Evolutionary conservation across 2,797 vertebrate species (phyloP), one percentile per base, ranked within the genome.

Genomic region (Crenuchus spilurus): DNA sequence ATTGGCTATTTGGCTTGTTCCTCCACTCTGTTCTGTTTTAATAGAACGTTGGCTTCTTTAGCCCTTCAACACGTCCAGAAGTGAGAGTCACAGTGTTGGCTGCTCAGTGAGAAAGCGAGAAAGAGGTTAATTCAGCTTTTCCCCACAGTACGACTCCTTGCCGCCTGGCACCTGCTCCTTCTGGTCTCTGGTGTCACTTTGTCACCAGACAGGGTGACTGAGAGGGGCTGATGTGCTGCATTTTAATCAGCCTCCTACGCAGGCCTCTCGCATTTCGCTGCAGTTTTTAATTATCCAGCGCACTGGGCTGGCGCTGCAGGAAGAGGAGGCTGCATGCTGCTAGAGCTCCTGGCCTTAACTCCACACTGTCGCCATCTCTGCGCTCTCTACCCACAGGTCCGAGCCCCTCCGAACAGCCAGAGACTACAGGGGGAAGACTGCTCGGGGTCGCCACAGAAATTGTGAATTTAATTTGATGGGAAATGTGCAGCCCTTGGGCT

Each of bases 391-490:
- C 74, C 70, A 74, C 73, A 72, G 62, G 75, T 81, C 70, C 65
- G 37, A 41, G 72, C 39, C 55, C 63, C 52, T 70, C 18, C 4
- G 54, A 76, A 74, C 76, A 42, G 46, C 70, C 58, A n/a, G 20
- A 16, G 54, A 66, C 62, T 75, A 55, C 52, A 61, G 57, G 66
- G 66, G 65, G 73, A 46, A 0, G 60, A 76, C 68, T 65, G 74
- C 78, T 74, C 62, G 54, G 72, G 74, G 79, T 76, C 64, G 44
- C 41, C 57, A 42, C 63, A 67, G 65, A 78, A 72, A 84, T 79
- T 76, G 81, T 82, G 79, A 77, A 83, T 84, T 82, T 81, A 81
- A 83, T 81, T 80, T 79, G 71, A 84, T 70, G 65, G 75, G 72
- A 73, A 74, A 74, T 30, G 67, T 66, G 78, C 74, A 69, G 68